Conservation (phyloP, 2,797 vertebrate species). For the Corythornis leucogaster region DNA sequence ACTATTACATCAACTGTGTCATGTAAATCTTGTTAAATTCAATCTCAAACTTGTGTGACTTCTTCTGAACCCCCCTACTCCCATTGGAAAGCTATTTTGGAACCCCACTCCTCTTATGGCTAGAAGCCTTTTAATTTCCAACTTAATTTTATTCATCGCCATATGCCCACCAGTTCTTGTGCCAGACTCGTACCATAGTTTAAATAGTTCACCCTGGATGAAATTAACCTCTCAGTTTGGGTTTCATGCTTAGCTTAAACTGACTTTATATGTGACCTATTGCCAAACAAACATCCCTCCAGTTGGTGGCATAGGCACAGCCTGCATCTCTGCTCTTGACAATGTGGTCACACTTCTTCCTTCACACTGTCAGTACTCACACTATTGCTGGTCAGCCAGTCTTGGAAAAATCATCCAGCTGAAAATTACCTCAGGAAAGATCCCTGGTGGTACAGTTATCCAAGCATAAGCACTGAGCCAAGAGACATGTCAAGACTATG, state of each 20-base stretch:
- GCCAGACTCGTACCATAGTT: background rate
- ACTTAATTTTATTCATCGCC: constrained; percentile 15
- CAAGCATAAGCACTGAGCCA: background rate
- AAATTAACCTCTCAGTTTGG: background rate
- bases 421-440: background rate
- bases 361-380: background rate
- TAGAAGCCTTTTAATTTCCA: constrained; percentile 37
- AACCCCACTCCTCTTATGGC: background rate
- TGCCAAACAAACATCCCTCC: background rate
- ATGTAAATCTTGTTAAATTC: background rate
- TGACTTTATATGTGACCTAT: background rate
- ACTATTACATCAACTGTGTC: background rate
- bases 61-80: background rate
- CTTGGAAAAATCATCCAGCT: background rate
- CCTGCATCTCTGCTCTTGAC: background rate
- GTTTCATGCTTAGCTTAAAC: background rate
- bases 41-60: background rate
- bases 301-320: accelerated
- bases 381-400: background rate
- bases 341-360: background rate
- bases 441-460: background rate
- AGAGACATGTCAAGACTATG: background rate
- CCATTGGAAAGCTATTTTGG: constrained; percentile 9
- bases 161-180: background rate
- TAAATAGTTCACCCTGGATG: background rate